Conservation (phyloP, 2,888 invertebrate genomes). For the Coelopa pilipes region DNA sequence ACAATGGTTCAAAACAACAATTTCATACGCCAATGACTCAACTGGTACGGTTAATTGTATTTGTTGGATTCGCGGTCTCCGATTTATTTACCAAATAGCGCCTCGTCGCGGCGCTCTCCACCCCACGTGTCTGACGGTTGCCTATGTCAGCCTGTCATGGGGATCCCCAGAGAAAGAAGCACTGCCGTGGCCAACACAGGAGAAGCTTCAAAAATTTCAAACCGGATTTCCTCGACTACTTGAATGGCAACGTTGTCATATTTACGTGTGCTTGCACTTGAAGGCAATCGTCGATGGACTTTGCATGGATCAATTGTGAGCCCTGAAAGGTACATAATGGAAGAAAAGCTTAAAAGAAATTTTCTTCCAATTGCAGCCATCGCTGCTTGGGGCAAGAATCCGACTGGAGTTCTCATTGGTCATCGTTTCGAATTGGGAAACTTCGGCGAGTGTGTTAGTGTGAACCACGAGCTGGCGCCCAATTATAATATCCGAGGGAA, state of each 20-base stretch:
- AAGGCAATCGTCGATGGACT: background rate
- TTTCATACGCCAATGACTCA: too few species aligned
- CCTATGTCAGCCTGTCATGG: too few species aligned
- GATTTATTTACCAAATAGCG: too few species aligned
- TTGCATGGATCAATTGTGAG: background rate
- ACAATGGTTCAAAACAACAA: too few species aligned
- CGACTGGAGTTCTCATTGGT: slow-evolving; percentile 52
- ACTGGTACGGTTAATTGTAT: too few species aligned
- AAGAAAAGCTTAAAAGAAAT: background rate
- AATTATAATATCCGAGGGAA: slow-evolving; percentile 45
- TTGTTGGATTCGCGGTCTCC: too few species aligned
- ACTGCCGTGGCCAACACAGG: too few species aligned
- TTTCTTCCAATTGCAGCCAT: slow-evolving; percentile 32
- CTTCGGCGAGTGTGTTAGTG: slow-evolving; percentile 65
- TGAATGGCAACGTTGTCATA: too few species aligned
- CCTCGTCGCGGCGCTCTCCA: too few species aligned
- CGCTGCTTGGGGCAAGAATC: slow-evolving; percentile 51
- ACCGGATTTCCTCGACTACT: background rate
- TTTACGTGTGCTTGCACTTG: background rate
- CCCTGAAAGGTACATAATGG: background rate
- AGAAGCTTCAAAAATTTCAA: too few species aligned
- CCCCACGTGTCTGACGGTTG: too few species aligned
- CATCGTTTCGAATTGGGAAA: slow-evolving; percentile 63
- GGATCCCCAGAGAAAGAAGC: too few species aligned
- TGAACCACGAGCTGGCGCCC: slow-evolving; percentile 40